Evolutionary conservation across 2,888 invertebrate species (phyloP).

Genomic region (Aphodius granarius): DNA sequence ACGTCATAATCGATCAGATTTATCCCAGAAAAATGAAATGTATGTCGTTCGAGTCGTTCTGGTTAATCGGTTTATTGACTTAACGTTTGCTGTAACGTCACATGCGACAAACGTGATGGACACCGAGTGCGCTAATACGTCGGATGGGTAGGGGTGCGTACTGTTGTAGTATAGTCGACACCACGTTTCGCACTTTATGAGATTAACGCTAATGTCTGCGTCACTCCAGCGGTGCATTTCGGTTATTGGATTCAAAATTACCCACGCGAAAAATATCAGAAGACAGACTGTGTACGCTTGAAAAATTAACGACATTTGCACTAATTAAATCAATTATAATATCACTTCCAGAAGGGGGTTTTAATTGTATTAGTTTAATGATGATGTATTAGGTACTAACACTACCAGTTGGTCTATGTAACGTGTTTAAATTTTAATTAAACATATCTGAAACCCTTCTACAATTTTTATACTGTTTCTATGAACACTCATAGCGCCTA

Average conservation of each 20-base stretch:
- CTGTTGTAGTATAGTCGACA: background rate
- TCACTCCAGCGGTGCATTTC: background rate
- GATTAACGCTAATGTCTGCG: background rate
- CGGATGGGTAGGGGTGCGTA: background rate
- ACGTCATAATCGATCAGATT: background rate
- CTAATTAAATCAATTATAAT: background rate
- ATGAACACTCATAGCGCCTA: too few relatives aligned
- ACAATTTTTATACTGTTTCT: background rate
- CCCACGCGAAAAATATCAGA: background rate
- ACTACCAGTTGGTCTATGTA: background rate
- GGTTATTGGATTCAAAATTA: background rate
- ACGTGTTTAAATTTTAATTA: background rate
- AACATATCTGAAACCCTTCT: background rate
- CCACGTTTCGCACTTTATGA: background rate
- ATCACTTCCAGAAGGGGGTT: background rate
- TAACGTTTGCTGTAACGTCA: background rate
- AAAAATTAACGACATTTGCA: background rate
- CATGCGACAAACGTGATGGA: background rate
- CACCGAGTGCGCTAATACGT: background rate
- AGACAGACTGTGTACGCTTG: background rate
- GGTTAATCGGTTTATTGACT: background rate
- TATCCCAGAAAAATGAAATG: background rate
- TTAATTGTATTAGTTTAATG: background rate
- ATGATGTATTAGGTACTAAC: background rate
- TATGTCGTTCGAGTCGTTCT: background rate